phyloP scores from a whole-genome alignment of 2,113 vertebrate genomes.

The Heliornis fulica region DNA sequence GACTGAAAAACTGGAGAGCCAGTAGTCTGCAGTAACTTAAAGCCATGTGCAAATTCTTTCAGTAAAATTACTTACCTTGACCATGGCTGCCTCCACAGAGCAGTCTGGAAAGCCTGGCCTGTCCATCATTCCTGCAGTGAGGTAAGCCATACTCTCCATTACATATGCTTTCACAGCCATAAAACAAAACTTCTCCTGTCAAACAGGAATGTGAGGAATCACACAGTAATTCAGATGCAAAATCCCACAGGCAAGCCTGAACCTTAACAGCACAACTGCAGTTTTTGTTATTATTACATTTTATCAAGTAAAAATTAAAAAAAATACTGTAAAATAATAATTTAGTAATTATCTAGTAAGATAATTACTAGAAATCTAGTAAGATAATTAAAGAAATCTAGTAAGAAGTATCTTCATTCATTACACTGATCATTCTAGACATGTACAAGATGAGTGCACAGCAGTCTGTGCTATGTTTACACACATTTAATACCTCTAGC shows the following conservation, averaged over 20 bases:
- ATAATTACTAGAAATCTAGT: background rate
- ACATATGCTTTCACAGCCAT: constrained; percentile 89
- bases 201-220: background rate
- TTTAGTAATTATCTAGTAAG: no score
- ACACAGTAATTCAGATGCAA: background rate
- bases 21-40: background rate
- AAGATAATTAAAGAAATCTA: background rate
- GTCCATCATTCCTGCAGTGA: constrained; percentile 96
- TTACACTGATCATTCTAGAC: background rate
- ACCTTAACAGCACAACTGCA: background rate
- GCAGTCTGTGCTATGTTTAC: background rate
- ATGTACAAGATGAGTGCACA: background rate
- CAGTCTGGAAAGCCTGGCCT: constrained; percentile 89
- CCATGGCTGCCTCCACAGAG: constrained; percentile 93
- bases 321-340: background rate
- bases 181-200: constrained; percentile 92
- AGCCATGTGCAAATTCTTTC: background rate
- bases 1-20: background rate
- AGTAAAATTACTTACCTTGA: constrained; percentile 79
- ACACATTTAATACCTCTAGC: background rate
- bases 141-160: constrained; percentile 99
- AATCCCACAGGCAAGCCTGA: background rate
- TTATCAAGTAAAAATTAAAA: background rate
- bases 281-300: background rate
- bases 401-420: background rate